Evolutionary conservation across 2,888 invertebrate species (phyloP).

Genomic region (Philaethria dido): DNA sequence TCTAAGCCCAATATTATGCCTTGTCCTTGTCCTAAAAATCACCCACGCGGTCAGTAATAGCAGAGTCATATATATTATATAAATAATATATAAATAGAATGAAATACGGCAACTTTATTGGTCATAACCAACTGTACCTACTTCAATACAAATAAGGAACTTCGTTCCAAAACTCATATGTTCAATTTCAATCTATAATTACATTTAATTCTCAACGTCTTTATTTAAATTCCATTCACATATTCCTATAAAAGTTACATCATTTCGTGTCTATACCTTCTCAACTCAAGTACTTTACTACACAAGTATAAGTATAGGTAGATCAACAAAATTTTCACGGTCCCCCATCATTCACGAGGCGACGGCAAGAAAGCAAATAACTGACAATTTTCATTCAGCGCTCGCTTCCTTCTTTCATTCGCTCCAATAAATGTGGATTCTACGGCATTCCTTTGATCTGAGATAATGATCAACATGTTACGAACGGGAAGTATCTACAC

Average conservation of each 20-base stretch:
- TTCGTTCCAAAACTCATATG: no score
- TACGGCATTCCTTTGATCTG: constrained; percentile 60
- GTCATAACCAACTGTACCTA: no score
- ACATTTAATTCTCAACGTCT: no score
- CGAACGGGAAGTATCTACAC: constrained; percentile 41
- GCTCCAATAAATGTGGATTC: constrained; percentile 42
- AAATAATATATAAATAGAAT: no score
- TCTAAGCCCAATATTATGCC: no score
- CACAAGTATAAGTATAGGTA: neutral
- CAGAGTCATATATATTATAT: no score
- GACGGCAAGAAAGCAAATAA: constrained; percentile 49
- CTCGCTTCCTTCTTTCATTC: constrained; percentile 24
- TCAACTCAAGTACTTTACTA: neutral
- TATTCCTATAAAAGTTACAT: neutral
- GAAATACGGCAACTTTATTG: no score
- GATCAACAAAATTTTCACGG: constrained; percentile 47
- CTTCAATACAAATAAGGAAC: no score
- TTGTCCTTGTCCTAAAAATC: no score
- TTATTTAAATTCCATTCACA: constrained; percentile 7
- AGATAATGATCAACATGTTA: constrained; percentile 50
- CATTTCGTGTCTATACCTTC: neutral
- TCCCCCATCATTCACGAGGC: constrained; percentile 43
- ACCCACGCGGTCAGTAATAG: no score
- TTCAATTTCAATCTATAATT: no score
- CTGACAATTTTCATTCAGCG: constrained; percentile 57